Base-by-base conservation (phyloP, 2,797 vertebrate genomes). In the Myotis planiceps region DNA sequence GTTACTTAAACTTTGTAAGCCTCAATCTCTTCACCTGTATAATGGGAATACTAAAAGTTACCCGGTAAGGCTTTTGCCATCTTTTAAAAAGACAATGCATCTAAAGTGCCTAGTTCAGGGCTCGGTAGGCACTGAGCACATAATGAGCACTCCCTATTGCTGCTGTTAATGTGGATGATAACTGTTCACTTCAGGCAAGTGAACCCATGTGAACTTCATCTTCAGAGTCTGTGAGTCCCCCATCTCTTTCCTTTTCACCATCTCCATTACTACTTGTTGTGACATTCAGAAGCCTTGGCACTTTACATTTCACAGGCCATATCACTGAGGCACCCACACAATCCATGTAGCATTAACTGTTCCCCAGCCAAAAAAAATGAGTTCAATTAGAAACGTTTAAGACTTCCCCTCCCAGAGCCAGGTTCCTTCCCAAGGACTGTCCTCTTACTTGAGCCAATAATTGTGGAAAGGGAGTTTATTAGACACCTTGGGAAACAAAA, bases 401-500 rank as follows among this genome's bases (percentile, higher is more conserved):
- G 91, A 87, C 76, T 93, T 81, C 58, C 53, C 16, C 10, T 87
- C 42, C 42, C 39, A 66, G 37, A 81, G n/a, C 84, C 69, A 75
- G 90, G 65, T 53, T 72, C 15, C 15, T 82, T 45, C 42, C 66
- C 6, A 45, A 72, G 23, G 65, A 27, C 9, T 27, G 10, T 32
- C 25, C 47, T 81, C 75, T 80, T 39, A 84, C 45, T n/a, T 55
- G 42, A 49, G 72, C 58, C 80, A 96, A 49, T 55, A 92, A 84
- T 75, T 79, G 23, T 53, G 83, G 42, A 25, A n/a, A 87, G 51
- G 39, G n/a, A 82, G 27, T 66, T 91, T 66, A 92, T 76, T 82
- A 80, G 74, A 32, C 37, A 91, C 18, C 14, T 79, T 39, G 42
- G 83, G 37, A 75, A 94, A 89, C 32, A 96, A 95, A 92, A 45